Percentiles rank a stretch among this genome's conserved stretches.
Evolutionary conservation across 2,888 invertebrate genomes (phyloP).

Genomic region (Eristalinus aeneus): DNA sequence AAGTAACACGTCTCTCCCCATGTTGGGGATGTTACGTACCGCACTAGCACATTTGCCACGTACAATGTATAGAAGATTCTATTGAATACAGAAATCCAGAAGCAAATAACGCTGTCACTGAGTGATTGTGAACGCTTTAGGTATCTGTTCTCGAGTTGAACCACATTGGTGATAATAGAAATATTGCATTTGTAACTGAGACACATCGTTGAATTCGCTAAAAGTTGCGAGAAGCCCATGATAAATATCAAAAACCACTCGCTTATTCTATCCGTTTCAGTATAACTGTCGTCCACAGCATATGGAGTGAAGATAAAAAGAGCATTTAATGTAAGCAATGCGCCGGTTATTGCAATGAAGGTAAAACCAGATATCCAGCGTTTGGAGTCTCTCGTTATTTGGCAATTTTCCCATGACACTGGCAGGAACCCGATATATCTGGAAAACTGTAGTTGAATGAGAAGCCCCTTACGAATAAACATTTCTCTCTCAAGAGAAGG

Average conservation of each 20-base stretch:
- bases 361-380: background rate
- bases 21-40: background rate
- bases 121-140: background rate
- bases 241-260: background rate
- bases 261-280: background rate
- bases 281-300: background rate
- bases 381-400: background rate
- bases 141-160: slow-evolving; percentile 22
- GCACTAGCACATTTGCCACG: background rate
- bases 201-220: background rate
- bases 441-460: slow-evolving; percentile 17
- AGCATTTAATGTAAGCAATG: background rate
- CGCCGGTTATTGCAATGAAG: background rate
- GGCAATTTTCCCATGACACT: background rate
- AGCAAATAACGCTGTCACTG: background rate
- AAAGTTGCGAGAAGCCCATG: background rate
- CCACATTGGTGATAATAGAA: background rate
- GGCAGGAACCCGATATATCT: slow-evolving; percentile 16
- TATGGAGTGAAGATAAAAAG: background rate
- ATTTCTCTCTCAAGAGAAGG: background rate
- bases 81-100: background rate
- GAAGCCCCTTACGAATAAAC: slow-evolving; percentile 16
- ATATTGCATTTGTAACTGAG: background rate
- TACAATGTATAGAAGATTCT: background rate
- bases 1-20: background rate